Base-by-base conservation (phyloP, 2,888 invertebrate genomes). In the Ganaspis brasiliensis region DNA sequence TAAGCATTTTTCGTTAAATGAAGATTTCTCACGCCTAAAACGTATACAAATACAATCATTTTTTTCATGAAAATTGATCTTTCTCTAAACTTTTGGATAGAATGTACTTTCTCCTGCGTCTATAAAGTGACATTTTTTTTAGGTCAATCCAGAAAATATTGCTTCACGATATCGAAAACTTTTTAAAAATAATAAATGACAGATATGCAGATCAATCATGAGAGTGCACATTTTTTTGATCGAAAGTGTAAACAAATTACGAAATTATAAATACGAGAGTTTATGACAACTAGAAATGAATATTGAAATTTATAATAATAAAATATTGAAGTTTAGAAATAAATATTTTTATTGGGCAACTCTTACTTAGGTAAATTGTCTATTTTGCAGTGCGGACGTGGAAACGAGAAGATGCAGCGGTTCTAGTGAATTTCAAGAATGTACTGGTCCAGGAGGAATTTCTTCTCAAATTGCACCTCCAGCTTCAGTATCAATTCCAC, bases 381-480 rank as follows among this genome's bases (percentile, higher is more conserved):
- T 74, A 75, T 55, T 63, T 84, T 84, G 2, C 81, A 87, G 87
- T 56, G 80, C 81, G 49, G 82, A 85, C 79, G 72, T 79, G 9
- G 87, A 87, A 73, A 78, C 85, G 4, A 83, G 84, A 61, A 83
- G 85, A 80, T 84, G 85, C 81, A 85, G 84, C 70, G 84, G 82
- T 52, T 73, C 74, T 72, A 75, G 78, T 73, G 79, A 74, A 76
- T 86, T 83, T 76, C 82, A 81, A 24, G 86, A 87, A 57, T 82
- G 79, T 70, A 83, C 82, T 21, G 67, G 67, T 67, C 40, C 74
- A 63, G 56, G 78, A 81, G 24, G 75, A 52, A n/a, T 45, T 24
- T 6, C 40, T n/a, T 67, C 67, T 67, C 67, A 40, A 45, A 45
- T 72, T 57, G 83, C 85, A 35, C 82, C 83, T 26, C 81, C 84